Base-by-base conservation (phyloP, 2,113 vertebrate species). In the Brachyhypopomus occidentalis region DNA sequence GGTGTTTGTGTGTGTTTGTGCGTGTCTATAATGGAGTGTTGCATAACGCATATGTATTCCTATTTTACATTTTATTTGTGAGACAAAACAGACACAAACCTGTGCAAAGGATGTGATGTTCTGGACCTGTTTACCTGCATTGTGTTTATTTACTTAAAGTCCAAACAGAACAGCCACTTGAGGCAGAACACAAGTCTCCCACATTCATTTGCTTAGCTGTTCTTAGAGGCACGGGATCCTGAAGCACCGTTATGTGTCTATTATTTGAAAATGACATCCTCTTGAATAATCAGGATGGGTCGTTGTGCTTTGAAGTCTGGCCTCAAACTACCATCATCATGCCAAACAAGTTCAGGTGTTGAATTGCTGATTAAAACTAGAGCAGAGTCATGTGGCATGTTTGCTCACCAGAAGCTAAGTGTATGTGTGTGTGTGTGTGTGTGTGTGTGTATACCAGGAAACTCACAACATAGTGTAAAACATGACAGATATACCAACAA, bases 191-290 rank as follows among this genome's bases (percentile, higher is more conserved):
- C 79, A 83, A 72, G 36, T 45, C 9, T 27, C n/a, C 63, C 48
- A 58, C 22, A 80, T 86, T 17, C 82, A 36, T 84, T 81, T 17
- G 77, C 67, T 72, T 79, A 59, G 36, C 48, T 20, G n/a, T 77
- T 22, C 12, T 20, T 63, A 77, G 60, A 74, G 72, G 34, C 64
- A 70, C 77, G 60, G 16, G 69, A 74, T 41, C 17, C 19, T 70
- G 20, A 81, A 7, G 62, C 52, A 62, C 72, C 20, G 72, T 83
- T 70, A 69, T 67, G 19, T 78, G 27, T 58, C 41, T 82, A 78
- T 86, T 63, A 71, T 88, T 81, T 75, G 78, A 73, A 38, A 84
- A 83, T 85, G 78, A 60, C 64, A 72, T 30, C 34, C 72, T 81
- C 81, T 80, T 12, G 25, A 83, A 77, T 81, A 77, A 81, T 38